phyloP scores from a whole-genome alignment of 1,140 invertebrate species.

The Formica exsecta region DNA sequence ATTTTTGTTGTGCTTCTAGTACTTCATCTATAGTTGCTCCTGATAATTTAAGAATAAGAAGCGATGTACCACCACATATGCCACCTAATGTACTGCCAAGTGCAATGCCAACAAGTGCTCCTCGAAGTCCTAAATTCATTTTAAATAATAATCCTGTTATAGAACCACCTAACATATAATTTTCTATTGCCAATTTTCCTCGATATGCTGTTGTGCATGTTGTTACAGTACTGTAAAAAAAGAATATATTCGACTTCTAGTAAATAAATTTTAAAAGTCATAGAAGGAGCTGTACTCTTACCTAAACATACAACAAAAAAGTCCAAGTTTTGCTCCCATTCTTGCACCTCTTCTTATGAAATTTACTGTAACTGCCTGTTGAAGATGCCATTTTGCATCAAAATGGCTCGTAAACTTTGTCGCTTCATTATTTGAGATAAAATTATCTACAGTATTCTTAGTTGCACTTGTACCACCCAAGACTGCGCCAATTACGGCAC shows the following conservation, averaged over 20 bases:
- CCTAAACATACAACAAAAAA: conserved; percentile 90
- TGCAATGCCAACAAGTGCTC: conserved; percentile 88
- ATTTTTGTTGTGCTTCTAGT: neutral
- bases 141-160: conserved; percentile 89
- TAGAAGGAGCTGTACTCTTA: conserved; percentile 81
- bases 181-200: conserved; percentile 88
- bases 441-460: conserved; percentile 88
- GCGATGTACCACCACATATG: conserved; percentile 84
- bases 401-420: conserved; percentile 89
- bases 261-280: neutral
- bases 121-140: conserved; percentile 88
- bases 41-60: conserved; percentile 85
- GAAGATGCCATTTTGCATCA: conserved; percentile 90
- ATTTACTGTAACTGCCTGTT: conserved; percentile 88
- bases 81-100: conserved; percentile 87
- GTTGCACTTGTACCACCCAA: conserved; percentile 89
- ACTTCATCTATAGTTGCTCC: conserved; percentile 87
- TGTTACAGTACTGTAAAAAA: conserved; percentile 87
- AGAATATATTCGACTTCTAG: conserved; percentile 21
- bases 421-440: conserved; percentile 91
- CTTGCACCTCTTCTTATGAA: conserved; percentile 90
- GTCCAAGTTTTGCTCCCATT: conserved; percentile 89
- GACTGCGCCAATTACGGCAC: conserved; percentile 87
- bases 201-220: conserved; percentile 89
- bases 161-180: conserved; percentile 89